Evolutionary conservation across 1,140 invertebrate species (phyloP).

Genomic region (Drosophila orena): DNA sequence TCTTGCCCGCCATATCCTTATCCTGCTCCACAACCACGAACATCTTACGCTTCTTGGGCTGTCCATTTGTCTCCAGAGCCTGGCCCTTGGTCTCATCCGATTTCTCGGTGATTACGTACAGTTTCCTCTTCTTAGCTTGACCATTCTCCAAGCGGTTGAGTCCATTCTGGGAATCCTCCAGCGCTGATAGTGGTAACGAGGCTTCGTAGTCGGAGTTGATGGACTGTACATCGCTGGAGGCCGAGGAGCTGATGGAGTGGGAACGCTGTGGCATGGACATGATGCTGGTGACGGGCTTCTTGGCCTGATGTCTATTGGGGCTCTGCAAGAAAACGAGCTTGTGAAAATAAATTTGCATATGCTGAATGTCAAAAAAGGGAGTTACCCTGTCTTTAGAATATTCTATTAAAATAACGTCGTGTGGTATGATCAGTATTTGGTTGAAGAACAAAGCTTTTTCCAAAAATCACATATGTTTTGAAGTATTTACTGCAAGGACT

Average conservation of each 20-base stretch:
- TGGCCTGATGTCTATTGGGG: constrained; percentile 17
- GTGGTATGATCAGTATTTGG: too few species aligned
- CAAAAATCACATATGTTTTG: too few species aligned
- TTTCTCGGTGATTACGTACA: constrained; percentile 75
- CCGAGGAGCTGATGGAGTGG: constrained; percentile 76
- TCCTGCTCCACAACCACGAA: constrained; percentile 78
- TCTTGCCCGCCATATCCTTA: constrained; percentile 57
- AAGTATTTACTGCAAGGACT: too few species aligned
- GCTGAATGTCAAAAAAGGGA: too few species aligned
- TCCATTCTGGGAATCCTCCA: constrained; percentile 35
- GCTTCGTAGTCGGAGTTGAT: constrained; percentile 69
- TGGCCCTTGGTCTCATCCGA: constrained; percentile 52
- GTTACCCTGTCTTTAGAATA: too few species aligned
- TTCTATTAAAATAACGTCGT: too few species aligned
- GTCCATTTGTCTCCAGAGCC: constrained; percentile 34
- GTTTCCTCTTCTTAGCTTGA: constrained; percentile 62
- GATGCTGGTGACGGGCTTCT: constrained; percentile 38
- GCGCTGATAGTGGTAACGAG: constrained; percentile 43
- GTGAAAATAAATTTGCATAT: not conserved
- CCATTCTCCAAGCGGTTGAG: constrained; percentile 28
- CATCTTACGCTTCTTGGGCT: constrained; percentile 75
- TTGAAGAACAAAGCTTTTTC: too few species aligned
- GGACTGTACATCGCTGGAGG: constrained; percentile 73
- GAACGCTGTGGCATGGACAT: constrained; percentile 73
- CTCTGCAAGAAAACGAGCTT: constrained; percentile 15